Conservation (phyloP, 2,113 vertebrate species). For the Onychostoma macrolepis region DNA sequence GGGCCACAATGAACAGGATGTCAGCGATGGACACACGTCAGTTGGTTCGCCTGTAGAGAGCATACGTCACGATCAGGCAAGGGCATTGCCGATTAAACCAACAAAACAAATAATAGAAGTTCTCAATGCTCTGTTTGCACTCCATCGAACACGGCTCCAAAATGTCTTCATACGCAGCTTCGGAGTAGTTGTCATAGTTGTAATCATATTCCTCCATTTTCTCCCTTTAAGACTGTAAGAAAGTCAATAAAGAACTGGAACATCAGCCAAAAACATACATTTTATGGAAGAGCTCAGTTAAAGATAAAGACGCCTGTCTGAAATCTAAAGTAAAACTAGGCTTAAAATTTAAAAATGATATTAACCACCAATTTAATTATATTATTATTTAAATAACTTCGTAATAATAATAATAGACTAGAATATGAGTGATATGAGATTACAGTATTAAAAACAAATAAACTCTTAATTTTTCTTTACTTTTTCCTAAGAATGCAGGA, state of each 20-base stretch:
- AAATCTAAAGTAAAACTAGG: background rate
- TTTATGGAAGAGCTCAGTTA: too few relatives aligned
- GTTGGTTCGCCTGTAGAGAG: constrained; percentile 87
- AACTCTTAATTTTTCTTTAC: too few relatives aligned
- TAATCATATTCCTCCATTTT: background rate
- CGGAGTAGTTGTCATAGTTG: too few relatives aligned
- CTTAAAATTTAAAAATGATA: background rate
- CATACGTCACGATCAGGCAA: constrained; percentile 88
- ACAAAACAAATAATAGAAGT: constrained; percentile 78
- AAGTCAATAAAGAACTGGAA: background rate
- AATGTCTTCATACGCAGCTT: background rate
- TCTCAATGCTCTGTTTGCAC: background rate
- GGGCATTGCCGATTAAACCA: constrained; percentile 84
- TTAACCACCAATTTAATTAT: background rate
- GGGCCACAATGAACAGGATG: constrained; percentile 83
- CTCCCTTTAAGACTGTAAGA: background rate
- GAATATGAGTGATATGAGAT: too few relatives aligned
- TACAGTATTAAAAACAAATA: background rate
- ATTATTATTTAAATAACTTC: too few relatives aligned
- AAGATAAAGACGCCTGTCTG: background rate
- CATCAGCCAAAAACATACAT: too few relatives aligned
- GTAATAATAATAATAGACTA: too few relatives aligned
- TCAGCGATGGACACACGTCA: constrained; percentile 87
- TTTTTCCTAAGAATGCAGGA: too few relatives aligned
- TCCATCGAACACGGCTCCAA: background rate